A percentile compares a stretch with the other conserved stretches of the same genome.
phyloP scores from a whole-genome alignment of 2,797 vertebrate genomes.

The Phataginus tetradactyla region DNA sequence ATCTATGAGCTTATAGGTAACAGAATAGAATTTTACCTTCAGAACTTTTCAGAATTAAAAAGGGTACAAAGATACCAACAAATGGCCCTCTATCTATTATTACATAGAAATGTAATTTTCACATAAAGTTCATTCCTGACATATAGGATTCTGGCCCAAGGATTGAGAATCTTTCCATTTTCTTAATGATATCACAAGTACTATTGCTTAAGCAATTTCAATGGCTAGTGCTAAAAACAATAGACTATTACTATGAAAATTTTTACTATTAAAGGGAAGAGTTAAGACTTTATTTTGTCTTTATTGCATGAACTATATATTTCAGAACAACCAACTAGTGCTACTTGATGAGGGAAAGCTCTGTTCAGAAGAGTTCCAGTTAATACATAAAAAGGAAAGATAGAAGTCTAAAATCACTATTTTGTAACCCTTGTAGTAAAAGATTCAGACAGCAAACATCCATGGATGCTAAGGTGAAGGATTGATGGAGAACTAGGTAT shows the following conservation, averaged over 20 bases:
- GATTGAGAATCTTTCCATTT: neutral
- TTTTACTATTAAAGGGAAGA: constrained; percentile 32
- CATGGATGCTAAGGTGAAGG: neutral
- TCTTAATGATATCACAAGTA: neutral
- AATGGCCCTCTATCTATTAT: neutral
- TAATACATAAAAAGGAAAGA: neutral
- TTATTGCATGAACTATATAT: constrained; percentile 37
- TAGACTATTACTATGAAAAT: neutral
- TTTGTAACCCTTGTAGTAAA: neutral
- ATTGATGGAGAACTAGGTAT: neutral
- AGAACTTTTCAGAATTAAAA: constrained; percentile 24
- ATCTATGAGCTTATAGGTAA: neutral
- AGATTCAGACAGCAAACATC: neutral
- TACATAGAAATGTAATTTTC: neutral
- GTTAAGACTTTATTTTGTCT: neutral
- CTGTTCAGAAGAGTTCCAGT: neutral
- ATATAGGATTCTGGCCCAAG: neutral
- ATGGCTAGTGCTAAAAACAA: neutral
- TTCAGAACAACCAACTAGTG: neutral
- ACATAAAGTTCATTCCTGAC: neutral
- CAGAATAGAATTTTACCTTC: constrained; percentile 10
- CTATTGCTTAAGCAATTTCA: neutral
- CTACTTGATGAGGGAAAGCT: neutral
- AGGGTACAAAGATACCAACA: neutral
- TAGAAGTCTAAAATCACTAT: neutral